Evolutionary conservation across 2,888 invertebrate genomes (phyloP), one percentile per base, ranked within the genome.

Genomic region (Mythimna loreyi): DNA sequence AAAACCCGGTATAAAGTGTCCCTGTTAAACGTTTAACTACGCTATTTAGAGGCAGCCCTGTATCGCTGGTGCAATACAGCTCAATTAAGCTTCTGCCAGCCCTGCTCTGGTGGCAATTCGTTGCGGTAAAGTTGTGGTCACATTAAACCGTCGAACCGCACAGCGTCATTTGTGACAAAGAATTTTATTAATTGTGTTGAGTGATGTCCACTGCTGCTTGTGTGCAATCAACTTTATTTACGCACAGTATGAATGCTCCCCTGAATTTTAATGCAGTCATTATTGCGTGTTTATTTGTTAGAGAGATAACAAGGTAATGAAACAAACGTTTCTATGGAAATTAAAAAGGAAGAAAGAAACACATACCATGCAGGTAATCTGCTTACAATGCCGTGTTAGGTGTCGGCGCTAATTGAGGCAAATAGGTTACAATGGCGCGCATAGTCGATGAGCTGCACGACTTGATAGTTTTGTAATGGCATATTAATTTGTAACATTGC

Each of bases 41-140:
- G 81, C 83, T 81, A 83, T 83, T 84, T 82, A 80, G 70, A 75
- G 82, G 74, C 77, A 82, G 63, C 77, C 82, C 78, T 82, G 74
- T 82, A 74, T 81, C 72, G 80, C 83, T 82, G 59, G 68, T 83
- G 79, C 84, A 86, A 82, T 85, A 86, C 84, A 79, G 88, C 86
- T 89, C 90, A 92, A 92, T 92, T 91, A 91, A 89, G 86, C 87
- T 81, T 78, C 85, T 86, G 86, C 85, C 88, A 84, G 78, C 82
- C 86, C 85, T 86, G 75, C 75, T 75, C 82, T 76, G 81, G 84
- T 82, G 84, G 89, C 92, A 88, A 92, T 91, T 90, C 91, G 88
- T 91, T 89, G 92, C 75, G 91, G 89, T 81, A 72, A 82, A 83
- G 81, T 85, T 86, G 89, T 80, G 87, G 90, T 90, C 89, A 90